These are phyloP conservation scores for Zaprionus tsacasi DNA, from an alignment of 1,140 invertebrate species.

Conservation along the genomic window DNA sequence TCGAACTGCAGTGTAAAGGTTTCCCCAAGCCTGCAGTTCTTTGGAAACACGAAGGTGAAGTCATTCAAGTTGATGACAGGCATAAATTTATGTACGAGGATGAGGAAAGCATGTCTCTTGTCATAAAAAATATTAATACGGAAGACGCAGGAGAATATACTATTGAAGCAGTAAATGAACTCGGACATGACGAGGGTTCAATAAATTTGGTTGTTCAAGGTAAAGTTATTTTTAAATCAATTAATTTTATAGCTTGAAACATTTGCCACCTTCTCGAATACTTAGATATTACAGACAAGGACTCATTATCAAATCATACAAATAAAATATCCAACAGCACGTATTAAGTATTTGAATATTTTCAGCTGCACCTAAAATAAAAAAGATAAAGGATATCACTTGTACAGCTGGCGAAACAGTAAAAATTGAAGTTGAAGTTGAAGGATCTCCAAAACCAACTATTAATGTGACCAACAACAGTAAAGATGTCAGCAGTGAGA, in stretches of 20 bases:
- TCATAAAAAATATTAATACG: slow-evolving; percentile 94
- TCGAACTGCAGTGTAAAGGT: slow-evolving; percentile 96
- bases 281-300: too few species aligned
- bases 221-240: slow-evolving; percentile 28
- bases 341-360: slow-evolving; percentile 48
- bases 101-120: slow-evolving; percentile 94
- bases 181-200: slow-evolving; percentile 91
- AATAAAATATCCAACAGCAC: too few species aligned
- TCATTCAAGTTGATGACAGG: slow-evolving; percentile 91
- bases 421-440: slow-evolving; percentile 91
- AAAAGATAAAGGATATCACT: slow-evolving; percentile 90
- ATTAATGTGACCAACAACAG: slow-evolving; percentile 95
- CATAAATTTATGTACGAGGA: slow-evolving; percentile 96
- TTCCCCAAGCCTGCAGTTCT: slow-evolving; percentile 96
- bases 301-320: too few species aligned
- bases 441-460: slow-evolving; percentile 92
- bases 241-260: too few species aligned
- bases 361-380: slow-evolving; percentile 90
- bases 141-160: slow-evolving; percentile 94
- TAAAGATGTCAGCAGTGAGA: slow-evolving; percentile 88
- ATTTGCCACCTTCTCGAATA: too few species aligned
- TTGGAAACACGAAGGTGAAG: slow-evolving; percentile 94
- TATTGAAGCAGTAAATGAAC: slow-evolving; percentile 93
- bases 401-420: slow-evolving; percentile 89
- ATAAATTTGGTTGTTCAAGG: slow-evolving; percentile 91